phyloP scores from a whole-genome alignment of 2,113 vertebrate genomes.

The Dromas ardeola region DNA sequence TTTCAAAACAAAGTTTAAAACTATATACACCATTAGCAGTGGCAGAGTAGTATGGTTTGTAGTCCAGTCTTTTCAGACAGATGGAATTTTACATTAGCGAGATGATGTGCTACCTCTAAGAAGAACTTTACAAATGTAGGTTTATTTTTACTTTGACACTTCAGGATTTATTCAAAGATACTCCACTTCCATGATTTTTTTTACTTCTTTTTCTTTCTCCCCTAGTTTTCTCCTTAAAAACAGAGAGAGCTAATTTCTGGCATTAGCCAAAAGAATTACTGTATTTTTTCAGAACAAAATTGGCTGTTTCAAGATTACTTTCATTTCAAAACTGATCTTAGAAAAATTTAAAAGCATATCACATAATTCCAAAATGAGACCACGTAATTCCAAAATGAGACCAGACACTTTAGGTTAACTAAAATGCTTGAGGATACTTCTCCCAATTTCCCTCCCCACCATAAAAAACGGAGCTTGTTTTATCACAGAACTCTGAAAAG shows the following conservation, averaged over 20 bases:
- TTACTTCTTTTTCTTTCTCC: background rate
- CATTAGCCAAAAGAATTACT: background rate
- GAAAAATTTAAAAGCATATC: background rate
- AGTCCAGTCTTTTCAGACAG: background rate
- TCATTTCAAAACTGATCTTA: background rate
- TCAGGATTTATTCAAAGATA: background rate
- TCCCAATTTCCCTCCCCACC: background rate
- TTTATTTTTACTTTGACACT: background rate
- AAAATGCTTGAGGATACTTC: background rate
- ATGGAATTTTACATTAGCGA: background rate
- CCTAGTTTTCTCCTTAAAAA: background rate
- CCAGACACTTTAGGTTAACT: background rate
- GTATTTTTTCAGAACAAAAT: background rate
- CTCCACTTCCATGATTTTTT: background rate
- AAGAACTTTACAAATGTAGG: background rate
- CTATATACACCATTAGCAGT: background rate
- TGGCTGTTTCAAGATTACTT: background rate
- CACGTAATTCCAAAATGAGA: background rate
- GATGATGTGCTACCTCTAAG: background rate
- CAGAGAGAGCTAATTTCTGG: background rate
- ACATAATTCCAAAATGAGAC: background rate
- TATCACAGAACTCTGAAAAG: background rate
- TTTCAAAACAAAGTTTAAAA: background rate
- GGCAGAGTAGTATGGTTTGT: background rate
- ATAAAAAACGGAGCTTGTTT: background rate